Evolutionary conservation across 1,140 invertebrate genomes (phyloP), one percentile per base, ranked within the genome.

Genomic region (Heliconius melpomene): DNA sequence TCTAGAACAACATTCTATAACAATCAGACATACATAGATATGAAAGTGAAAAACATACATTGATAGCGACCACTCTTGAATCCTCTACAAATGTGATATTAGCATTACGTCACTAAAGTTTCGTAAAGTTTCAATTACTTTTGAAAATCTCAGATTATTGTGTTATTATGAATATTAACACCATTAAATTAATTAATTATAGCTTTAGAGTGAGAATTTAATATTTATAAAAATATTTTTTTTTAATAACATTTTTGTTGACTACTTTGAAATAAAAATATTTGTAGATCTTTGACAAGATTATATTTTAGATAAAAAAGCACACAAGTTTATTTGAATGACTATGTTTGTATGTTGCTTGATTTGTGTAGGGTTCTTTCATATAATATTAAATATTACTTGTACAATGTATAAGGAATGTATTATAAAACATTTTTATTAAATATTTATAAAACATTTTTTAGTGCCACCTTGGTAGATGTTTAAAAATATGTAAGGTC

Each of bases 1-100:
- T 96, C 97, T 81, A 95, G 97, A 85, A 97, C 95, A 77, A 95
- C 95, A 75, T 93, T 94, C 81, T 88, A 86, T 71, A 93, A 94
- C 75, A 93, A 94, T 78, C 93, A 94, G 83, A 94, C 92, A 9
- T 94, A 94, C 80, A 93, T 94, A 84, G 87, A 94, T 75, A 88
- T 88, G 20, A 93, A 93, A 86, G 88, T 87, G 23, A 91, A 90
- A 84, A 84, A 75, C 72, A 83, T 81, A 76, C 87, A 91, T 79
- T 91, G 70, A 78, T 11, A 77, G 71, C 52, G 11, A 72, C 38
- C 66, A 75, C 54, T 74, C 73, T 38, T 26, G 83, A 79, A 83
- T 88, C 83, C 83, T 86, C 72, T 90, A 83, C 83, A 86, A 89
- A 83, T 93, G 91, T 93, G 92, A 94, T 93, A 93, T 88, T 92